These are phyloP conservation scores for Axinella damicornis DNA, from an alignment of 37 sponge, comb jelly and placozoan species.

Conservation along the genomic window DNA sequence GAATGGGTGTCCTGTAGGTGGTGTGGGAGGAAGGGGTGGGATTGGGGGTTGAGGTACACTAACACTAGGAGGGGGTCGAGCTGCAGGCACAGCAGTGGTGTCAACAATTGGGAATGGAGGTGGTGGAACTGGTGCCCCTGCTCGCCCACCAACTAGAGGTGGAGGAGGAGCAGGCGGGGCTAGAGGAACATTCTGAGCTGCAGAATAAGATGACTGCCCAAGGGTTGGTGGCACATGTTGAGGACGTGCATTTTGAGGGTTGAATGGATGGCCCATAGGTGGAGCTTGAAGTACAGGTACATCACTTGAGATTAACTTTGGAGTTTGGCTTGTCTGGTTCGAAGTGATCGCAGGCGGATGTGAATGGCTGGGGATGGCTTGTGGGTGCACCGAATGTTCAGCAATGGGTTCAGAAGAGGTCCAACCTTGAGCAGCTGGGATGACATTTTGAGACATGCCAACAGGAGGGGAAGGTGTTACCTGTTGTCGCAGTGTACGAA, in stretches of 20 bases:
- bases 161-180: conserved; percentile 9
- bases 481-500: conserved; percentile 7
- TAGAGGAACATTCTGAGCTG: neutral
- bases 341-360: too few species aligned
- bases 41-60: neutral
- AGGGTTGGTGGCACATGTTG: neutral
- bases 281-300: neutral
- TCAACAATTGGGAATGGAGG: neutral
- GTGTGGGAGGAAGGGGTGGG: conserved; percentile 2
- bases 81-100: conserved; percentile 28
- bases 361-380: too few species aligned
- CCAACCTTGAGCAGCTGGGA: too few species aligned
- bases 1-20: neutral
- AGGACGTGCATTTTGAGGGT: neutral
- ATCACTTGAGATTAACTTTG: neutral
- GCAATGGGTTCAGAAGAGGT: too few species aligned
- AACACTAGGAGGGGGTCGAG: conserved; percentile 21
- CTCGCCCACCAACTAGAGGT: neutral
- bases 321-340: too few species aligned
- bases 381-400: too few species aligned
- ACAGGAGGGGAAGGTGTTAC: neutral
- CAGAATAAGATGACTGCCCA: too few species aligned
- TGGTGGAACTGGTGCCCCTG: too few species aligned
- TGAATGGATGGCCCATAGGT: neutral
- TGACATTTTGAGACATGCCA: neutral